Evolutionary conservation across 2,888 invertebrate species (phyloP), one percentile per base, ranked within the genome.

Genomic region (Watsonalla binaria): DNA sequence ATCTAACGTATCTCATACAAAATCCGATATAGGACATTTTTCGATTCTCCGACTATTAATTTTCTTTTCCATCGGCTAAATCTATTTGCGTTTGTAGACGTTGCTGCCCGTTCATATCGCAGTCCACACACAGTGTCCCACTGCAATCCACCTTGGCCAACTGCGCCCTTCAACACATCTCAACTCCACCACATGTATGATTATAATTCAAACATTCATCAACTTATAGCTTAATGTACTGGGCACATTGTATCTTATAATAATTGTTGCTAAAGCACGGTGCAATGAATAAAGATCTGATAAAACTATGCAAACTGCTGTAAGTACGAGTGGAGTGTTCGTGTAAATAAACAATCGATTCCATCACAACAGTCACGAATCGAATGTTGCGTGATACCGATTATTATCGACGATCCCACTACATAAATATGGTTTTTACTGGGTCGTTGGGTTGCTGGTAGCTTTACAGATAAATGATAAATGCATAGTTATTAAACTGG

Each of bases 291-390:
- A 35, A 15, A 42, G 42, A 1, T 42, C 42, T 42, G 42, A 42
- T 11, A 42, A 11, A 42, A 42, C 11, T 5, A 5, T 42, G 42
- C 42, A 42, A 42, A 11, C 42, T 11, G 11, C 11, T 11, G 42
- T 11, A 5, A 11, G 11, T 11, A 37, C 37, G 37, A 5, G 11
- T 9, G 11, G 24, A 45, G 11, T 11, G 24, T 39, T 45, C n/a
- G 24, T 45, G 39, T 7, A 13, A 33, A 45, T 34, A 33, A 13
- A n/a, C 39, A 24, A 50, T 42, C 15, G 39, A 46, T 24, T 4
- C 13, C 46, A 53, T 46, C 49, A 50, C 42, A 53, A 35, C 53
- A 50, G 14, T 48, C 48, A 48, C 48, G 48, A 50, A 53, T 50
- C 45, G 45, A 45, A 37, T 35, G 11, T 45, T 45, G 39, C 49